Evolutionary conservation across 2,888 invertebrate genomes (phyloP), one percentile per base, ranked within the genome.

Genomic region (Hetaerina titia): DNA sequence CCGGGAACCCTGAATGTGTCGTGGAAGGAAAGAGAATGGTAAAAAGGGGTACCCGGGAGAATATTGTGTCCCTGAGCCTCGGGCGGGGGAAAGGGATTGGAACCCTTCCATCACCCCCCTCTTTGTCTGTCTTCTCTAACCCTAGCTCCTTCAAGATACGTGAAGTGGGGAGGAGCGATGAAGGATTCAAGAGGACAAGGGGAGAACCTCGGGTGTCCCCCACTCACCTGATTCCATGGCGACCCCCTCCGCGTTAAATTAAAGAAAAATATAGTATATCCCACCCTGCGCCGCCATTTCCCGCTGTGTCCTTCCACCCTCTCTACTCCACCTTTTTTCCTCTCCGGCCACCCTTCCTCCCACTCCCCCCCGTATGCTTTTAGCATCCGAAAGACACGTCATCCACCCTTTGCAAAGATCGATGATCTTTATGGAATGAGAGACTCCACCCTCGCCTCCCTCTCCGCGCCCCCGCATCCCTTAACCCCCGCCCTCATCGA

Each of bases 401-500:
- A 92, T 69, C 90, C 63, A n/a, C 64, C 69, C 89, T 58, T 64
- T 45, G 69, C 31, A 31, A 15, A 92, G 69, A 92, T 92, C 92
- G 92, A 92, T 92, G 92, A 45, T 56, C 92, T 92, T 92, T 74
- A 92, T 90, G 90, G 64, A 90, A 64, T 56, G 69, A 74, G 74
- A 22, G n/a, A 45, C 92, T 45, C 92, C 63, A 60, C 56, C 92
- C 56, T 56, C 69, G 19, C 22, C 58, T 89, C 22, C 19, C 89
- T 60, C 58, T 90, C n/a, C 22, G 57, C 60, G 13, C 31, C 31
- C 25, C 81, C 11, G 25, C 81, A 8, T 15, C 9, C 31, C n/a
- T 69, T 25, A 45, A 45, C 45, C 45, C 15, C 89, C 89, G 58
- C 89, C 89, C 57, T 57, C 89, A 57, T 89, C 22, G 88, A 88